Percentiles rank a stretch among this genome's conserved stretches.
These are phyloP conservation scores for Caenorhabditis remanei DNA, from an alignment of 1,140 invertebrate species.

Conservation along the genomic window DNA sequence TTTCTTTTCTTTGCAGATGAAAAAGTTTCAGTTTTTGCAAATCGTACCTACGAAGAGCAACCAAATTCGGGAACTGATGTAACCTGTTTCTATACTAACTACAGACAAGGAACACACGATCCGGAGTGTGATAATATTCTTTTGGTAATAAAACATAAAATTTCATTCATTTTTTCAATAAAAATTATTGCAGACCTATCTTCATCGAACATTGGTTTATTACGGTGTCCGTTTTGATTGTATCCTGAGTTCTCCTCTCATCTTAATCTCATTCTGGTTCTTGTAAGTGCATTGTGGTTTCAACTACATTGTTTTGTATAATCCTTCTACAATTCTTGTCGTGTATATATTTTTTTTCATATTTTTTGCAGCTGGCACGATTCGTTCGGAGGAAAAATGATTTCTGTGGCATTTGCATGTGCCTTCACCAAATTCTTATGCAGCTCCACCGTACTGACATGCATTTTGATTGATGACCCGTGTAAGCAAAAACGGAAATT, in stretches of 20 bases:
- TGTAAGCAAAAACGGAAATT: slow-evolving; percentile 26
- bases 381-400: background rate
- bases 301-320: background rate
- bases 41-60: background rate
- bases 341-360: background rate
- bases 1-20: background rate
- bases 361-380: slow-evolving; percentile 25
- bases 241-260: slow-evolving; percentile 20
- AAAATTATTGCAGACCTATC: background rate
- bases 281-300: slow-evolving; percentile 17
- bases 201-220: slow-evolving; percentile 7
- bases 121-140: background rate
- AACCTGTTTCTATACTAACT: background rate
- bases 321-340: background rate
- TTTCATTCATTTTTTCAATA: background rate
- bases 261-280: slow-evolving; percentile 23
- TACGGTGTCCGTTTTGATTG: slow-evolving; percentile 15
- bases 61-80: background rate
- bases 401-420: background rate
- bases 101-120: background rate
- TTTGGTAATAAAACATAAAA: background rate
- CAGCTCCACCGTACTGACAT: background rate
- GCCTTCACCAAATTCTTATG: background rate
- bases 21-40: background rate
- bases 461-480: slow-evolving; percentile 21